Conservation (phyloP, 2,888 invertebrate species). For the Drosophila cognata region DNA sequence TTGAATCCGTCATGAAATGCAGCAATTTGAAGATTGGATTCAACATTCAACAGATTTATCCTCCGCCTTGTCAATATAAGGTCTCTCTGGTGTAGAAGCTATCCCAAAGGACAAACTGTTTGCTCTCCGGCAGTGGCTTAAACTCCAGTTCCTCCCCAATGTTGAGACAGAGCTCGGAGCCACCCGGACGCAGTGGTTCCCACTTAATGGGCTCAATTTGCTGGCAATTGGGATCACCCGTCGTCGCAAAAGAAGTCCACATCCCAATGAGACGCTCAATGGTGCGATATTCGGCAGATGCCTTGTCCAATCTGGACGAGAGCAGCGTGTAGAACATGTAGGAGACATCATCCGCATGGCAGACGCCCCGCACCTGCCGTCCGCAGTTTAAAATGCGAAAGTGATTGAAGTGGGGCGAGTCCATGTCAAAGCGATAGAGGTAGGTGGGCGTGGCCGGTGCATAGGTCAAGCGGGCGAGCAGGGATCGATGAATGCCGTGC, state of each 20-base stretch:
- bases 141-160: conserved; percentile 77
- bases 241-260: conserved; percentile 82
- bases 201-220: conserved; percentile 69
- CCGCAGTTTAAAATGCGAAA: conserved; percentile 79
- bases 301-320: conserved; percentile 60
- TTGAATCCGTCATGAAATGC: neutral
- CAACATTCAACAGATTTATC: neutral
- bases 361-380: conserved; percentile 72
- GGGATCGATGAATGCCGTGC: conserved; percentile 84
- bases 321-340: conserved; percentile 81
- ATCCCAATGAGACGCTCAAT: conserved; percentile 83
- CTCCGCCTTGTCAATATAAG: conserved; percentile 32
- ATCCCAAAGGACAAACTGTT: conserved; percentile 77
- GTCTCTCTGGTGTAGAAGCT: conserved; percentile 73
- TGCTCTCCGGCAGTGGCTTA: conserved; percentile 74
- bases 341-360: conserved; percentile 84
- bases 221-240: conserved; percentile 81
- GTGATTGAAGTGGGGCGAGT: conserved; percentile 82
- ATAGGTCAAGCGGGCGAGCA: conserved; percentile 72
- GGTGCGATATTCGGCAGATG: conserved; percentile 76
- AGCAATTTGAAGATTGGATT: neutral
- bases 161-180: conserved; percentile 73
- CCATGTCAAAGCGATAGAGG: conserved; percentile 83
- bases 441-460: conserved; percentile 76
- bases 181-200: conserved; percentile 67